These are phyloP conservation scores for Pegoplata infirma DNA, from an alignment of 2,888 invertebrate genomes.

Conservation along the genomic window DNA sequence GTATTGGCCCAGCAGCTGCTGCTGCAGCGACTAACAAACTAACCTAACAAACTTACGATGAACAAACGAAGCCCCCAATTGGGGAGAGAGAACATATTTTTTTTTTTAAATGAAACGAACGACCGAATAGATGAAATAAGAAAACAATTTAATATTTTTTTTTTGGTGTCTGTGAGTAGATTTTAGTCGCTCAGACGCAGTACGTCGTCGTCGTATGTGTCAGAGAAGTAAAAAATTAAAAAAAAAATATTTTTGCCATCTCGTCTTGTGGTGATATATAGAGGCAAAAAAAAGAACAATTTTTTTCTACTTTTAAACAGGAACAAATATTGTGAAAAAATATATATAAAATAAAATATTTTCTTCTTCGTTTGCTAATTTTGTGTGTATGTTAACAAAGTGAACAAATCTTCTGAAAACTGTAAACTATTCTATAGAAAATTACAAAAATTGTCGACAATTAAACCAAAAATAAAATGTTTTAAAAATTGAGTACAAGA, in stretches of 20 bases:
- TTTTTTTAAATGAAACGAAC: not conserved
- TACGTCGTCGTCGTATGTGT: constrained; percentile 59
- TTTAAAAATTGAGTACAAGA: constrained; percentile 29
- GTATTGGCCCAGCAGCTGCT: constrained; percentile 47
- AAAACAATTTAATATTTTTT: constrained; percentile 18
- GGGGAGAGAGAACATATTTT: constrained; percentile 16
- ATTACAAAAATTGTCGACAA: not conserved
- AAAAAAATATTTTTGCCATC: constrained; percentile 36
- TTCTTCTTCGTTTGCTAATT: constrained; percentile 9
- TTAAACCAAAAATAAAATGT: constrained; percentile 1
- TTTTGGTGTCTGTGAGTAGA: constrained; percentile 39
- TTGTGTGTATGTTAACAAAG: constrained; percentile 10
- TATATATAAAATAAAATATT: constrained; percentile 25
- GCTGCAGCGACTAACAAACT: constrained; percentile 4
- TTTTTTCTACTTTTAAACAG: constrained; percentile 37
- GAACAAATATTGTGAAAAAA: constrained; percentile 43
- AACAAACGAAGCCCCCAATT: constrained; percentile 35
- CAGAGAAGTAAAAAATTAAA: constrained; percentile 45
- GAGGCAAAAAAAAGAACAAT: constrained; percentile 50
- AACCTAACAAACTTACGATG: constrained; percentile 5
- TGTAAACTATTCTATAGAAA: constrained; percentile 1
- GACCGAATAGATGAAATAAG: constrained; percentile 9
- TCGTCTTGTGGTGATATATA: constrained; percentile 32
- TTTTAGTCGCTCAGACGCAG: constrained; percentile 62
- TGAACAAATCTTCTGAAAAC: constrained; percentile 7